Base-by-base conservation (phyloP, 2,888 invertebrate species). In the Campoplex capitator region DNA sequence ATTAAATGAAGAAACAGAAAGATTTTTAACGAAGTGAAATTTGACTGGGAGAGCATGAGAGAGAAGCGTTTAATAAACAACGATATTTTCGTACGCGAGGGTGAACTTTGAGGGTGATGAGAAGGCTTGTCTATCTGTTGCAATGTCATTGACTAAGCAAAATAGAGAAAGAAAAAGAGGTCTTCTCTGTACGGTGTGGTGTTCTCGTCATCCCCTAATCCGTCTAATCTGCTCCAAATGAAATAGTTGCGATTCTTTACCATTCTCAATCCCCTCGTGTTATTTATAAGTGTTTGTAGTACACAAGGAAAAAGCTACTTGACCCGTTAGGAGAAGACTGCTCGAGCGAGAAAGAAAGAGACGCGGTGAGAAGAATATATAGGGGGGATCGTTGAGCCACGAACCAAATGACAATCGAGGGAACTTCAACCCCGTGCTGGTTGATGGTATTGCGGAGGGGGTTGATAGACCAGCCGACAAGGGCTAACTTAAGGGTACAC, bases 151-250 rank as follows among this genome's bases (percentile, higher is more conserved):
- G 74, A 71, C 70, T 83, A 77, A 23, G 23, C 65, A 76, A 42
- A 62, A 80, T 45, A 65, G 62, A 73, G 35, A 62, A 62, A 65
- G 51, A 73, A n/a, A 51, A 62, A 62, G 48, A 81, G 80, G 51
- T 38, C 74, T n/a, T 23, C 56, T 16, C 35, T 65, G 32, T 56
- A 67, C 54, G 78, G 84, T 83, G 87, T 83, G 87, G 87, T 87
- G 68, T 75, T 58, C 23, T 62, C 70, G 71, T 76, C 79, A 79
- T 85, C 78, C 87, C 83, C 88, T 88, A 94, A 94, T 94, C 93
- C 92, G 92, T 94, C 92, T 94, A 94, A 94, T 94, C 94, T 93
- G 92, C 91, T 91, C 92, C 93, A 94, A 94, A 94, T 94, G 94
- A 94, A 94, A 94, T 94, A 94, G 92, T 94, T 94, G 94, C 92